Base-by-base conservation (phyloP, 1,140 invertebrate genomes). In the Cheumatopsyche charites region DNA sequence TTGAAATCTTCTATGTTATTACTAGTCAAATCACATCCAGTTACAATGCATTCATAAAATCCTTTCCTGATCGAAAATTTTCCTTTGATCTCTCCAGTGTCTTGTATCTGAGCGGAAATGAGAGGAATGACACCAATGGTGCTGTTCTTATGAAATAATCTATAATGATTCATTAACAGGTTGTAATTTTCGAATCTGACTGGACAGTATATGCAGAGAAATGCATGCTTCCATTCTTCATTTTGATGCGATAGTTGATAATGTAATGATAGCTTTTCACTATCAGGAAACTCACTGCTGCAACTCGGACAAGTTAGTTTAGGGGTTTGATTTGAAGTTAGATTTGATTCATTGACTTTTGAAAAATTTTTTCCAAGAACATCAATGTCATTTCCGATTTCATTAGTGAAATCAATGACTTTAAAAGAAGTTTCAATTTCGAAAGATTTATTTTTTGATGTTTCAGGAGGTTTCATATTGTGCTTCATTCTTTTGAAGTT, bases 31-130 rank as follows among this genome's bases (percentile, higher is more conserved):
- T 55, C 25, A 41, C 66, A 68, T 36, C 11, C 25, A 9, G 49
- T 13, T 13, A 68, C 19, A 23, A 68, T 21, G 23, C 66, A 68
- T 55, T 68, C 23, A 17, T 55, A 68, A 7, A 5, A 36, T 1
- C 49, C 25, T 36, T 52, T 23, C 11, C 13, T 15, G 5, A 68
- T 29, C 36, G n/a, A 19, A 7, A 55, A 45, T 1, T 29, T 55
- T 19, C 36, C 36, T 26, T 68, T 68, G 1, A 68, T 17, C 36
- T 68, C 66, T 17, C 66, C 47, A 12, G 66, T 55, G 21, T 49
- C 45, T 36, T 36, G 47, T 2, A 68, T 55, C 36, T 68, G 23
- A 6, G 23, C 49, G 9, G 9, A 36, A 11, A 12, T 68, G 2
- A 68, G 15, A 4, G 66, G 66, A n/a, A 55, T 36, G 7, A 68